These are phyloP conservation scores for Tachysurus vachellii DNA, from an alignment of 2,113 vertebrate genomes.

Conservation along the genomic window DNA sequence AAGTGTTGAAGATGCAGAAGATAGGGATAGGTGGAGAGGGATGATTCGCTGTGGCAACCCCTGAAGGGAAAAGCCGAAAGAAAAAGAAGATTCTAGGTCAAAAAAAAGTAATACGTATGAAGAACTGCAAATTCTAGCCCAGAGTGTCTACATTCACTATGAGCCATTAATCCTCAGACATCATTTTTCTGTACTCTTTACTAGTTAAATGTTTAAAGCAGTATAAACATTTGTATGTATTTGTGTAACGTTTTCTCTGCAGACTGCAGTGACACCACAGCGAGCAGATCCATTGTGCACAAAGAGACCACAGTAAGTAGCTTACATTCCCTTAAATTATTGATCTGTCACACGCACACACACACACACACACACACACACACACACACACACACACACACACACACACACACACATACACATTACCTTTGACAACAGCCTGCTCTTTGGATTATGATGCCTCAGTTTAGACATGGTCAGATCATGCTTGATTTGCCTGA, in stretches of 20 bases:
- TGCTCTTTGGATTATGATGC: conserved; percentile 11
- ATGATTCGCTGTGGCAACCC: too few relatives aligned
- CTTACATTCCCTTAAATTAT: conserved; percentile 59
- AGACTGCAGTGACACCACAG: conserved; percentile 33
- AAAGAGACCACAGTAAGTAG: conserved; percentile 67
- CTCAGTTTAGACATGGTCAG: not conserved
- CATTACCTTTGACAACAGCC: conserved; percentile 3
- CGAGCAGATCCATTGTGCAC: conserved; percentile 26
- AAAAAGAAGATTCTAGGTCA: too few relatives aligned
- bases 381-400: not conserved
- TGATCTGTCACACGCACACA: conserved; percentile 44
- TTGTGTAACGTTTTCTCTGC: conserved; percentile 39
- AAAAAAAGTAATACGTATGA: too few relatives aligned
- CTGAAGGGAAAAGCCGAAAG: too few relatives aligned
- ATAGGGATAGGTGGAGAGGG: too few relatives aligned
- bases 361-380: conserved; percentile 13
- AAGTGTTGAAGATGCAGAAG: too few relatives aligned
- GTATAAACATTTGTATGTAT: not conserved
- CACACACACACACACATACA: conserved; percentile 2
- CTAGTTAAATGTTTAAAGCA: not conserved
- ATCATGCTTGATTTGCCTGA: not conserved
- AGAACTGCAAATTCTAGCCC: too few relatives aligned
- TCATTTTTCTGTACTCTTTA: too few relatives aligned
- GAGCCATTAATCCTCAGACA: too few relatives aligned
- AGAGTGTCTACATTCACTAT: too few relatives aligned